A percentile compares a stretch with the other conserved stretches of the same genome.
Conservation (phyloP, 2,797 vertebrate genomes). For the Neopelma chrysocephalum region DNA sequence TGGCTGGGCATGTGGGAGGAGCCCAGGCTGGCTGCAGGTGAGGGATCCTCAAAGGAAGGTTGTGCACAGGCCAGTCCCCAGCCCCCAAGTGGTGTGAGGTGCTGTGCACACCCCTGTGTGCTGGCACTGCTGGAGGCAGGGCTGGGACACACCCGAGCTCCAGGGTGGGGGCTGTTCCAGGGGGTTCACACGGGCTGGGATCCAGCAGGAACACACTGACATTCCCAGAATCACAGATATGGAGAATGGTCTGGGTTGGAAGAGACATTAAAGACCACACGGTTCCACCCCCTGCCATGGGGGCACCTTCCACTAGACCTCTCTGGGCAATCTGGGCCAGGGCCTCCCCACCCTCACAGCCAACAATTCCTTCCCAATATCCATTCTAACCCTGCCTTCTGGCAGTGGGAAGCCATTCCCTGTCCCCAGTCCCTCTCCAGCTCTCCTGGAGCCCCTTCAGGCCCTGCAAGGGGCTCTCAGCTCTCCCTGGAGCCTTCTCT, state of each 20-base stretch:
- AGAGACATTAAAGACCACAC: background rate
- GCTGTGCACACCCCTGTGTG: background rate
- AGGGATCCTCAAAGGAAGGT: background rate
- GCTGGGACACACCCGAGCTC: background rate
- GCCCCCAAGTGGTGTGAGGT: background rate
- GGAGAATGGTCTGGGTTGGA: background rate
- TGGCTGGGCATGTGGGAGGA: background rate
- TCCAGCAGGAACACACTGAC: background rate
- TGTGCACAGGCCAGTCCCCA: rapidly evolving
- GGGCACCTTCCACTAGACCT: background rate
- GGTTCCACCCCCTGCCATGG: background rate
- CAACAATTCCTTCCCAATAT: background rate
- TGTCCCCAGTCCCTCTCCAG: background rate
- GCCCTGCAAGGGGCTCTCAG: background rate
- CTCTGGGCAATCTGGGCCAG: background rate
- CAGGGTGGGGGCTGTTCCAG: background rate
- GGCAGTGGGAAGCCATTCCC: background rate
- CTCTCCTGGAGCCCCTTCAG: background rate
- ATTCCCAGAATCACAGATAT: background rate
- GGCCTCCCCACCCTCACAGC: background rate
- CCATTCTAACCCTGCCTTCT: background rate
- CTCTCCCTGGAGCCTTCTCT: background rate
- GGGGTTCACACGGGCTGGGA: rapidly evolving
- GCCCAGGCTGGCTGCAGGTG: background rate
- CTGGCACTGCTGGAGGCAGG: background rate